Conservation (phyloP, 2,888 invertebrate species). For the Falcaria lacertinaria region DNA sequence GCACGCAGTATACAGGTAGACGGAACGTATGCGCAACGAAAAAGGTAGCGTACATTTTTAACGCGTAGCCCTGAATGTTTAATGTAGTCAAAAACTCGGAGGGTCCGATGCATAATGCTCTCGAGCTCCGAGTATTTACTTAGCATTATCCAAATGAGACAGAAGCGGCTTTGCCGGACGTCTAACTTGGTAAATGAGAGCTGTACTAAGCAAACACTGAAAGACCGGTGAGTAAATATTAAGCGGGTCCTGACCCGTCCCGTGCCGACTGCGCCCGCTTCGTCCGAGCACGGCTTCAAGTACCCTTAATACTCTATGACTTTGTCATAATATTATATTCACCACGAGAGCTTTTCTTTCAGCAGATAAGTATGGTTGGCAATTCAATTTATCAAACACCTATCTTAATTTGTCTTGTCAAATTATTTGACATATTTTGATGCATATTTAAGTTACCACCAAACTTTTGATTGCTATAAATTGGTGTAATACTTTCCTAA, state of each 20-base stretch:
- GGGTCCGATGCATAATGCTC: conserved; percentile 20
- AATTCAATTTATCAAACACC: too few species aligned
- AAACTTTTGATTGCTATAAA: too few species aligned
- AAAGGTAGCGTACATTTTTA: conserved; percentile 23
- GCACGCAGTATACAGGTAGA: background rate
- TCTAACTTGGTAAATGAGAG: conserved; percentile 70
- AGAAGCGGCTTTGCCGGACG: conserved; percentile 47
- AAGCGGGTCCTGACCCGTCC: conserved; percentile 25
- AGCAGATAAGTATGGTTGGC: too few species aligned
- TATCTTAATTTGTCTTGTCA: too few species aligned
- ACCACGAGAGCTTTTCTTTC: too few species aligned
- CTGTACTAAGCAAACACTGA: conserved; percentile 55
- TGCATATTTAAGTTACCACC: too few species aligned
- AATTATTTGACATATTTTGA: too few species aligned
- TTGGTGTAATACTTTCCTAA: too few species aligned
- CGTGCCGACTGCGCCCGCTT: conserved; percentile 7
- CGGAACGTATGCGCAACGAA: conserved; percentile 10
- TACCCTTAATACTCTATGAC: background rate
- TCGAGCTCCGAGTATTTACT: conserved; percentile 50
- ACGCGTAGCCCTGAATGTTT: conserved; percentile 28
- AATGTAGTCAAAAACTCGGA: conserved; percentile 26
- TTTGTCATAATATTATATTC: background rate
- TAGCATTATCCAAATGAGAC: conserved; percentile 69
- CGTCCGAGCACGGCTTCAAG: background rate
- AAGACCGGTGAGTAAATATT: conserved; percentile 43